Evolutionary conservation across 2,888 invertebrate genomes (phyloP).

Genomic region (Julus scanicus): DNA sequence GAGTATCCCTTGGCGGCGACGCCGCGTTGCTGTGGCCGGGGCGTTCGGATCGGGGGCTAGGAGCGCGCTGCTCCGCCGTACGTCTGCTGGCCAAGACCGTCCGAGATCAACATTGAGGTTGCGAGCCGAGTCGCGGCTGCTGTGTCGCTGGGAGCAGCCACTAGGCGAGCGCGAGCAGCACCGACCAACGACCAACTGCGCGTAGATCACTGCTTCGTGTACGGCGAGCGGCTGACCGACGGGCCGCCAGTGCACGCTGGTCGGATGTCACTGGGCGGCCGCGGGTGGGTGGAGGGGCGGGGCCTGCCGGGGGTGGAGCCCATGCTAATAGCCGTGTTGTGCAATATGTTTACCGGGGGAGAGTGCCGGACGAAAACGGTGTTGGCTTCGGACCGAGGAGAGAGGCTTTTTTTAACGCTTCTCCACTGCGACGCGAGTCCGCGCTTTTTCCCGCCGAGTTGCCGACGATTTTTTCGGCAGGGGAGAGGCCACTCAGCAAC

Average conservation of each 20-base stretch:
- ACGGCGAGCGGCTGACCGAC: slow-evolving; percentile 44
- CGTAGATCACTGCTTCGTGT: slow-evolving; percentile 11
- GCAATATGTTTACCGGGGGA: background rate
- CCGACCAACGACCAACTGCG: slow-evolving; percentile 1
- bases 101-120: background rate
- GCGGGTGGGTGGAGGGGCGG: slow-evolving; percentile 47
- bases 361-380: too few relatives aligned
- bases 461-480: background rate
- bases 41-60: background rate
- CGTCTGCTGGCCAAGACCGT: background rate
- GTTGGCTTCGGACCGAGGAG: background rate
- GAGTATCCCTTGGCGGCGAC: background rate
- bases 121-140: background rate
- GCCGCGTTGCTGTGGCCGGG: background rate
- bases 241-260: slow-evolving; percentile 36
- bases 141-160: slow-evolving; percentile 1
- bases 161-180: slow-evolving; percentile 1
- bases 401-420: too few relatives aligned
- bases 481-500: background rate
- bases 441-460: too few relatives aligned
- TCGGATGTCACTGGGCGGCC: background rate
- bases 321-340: background rate
- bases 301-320: background rate
- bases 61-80: background rate
- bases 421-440: too few relatives aligned